Evolutionary conservation across 2,888 invertebrate genomes (phyloP).

Genomic region (Brachylomia viminalis): DNA sequence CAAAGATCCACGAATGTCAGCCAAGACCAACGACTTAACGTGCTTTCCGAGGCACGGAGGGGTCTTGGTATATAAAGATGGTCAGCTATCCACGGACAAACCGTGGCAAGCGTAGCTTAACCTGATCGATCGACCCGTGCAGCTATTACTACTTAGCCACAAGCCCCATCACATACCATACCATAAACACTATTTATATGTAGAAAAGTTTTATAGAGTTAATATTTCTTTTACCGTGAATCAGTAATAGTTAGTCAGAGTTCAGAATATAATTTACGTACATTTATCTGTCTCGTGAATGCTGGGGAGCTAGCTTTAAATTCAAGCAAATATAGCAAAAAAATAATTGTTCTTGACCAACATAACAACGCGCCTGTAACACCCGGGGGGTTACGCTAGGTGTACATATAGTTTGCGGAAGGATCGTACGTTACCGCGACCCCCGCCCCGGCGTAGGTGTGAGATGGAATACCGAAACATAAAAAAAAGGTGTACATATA

Average conservation of each 20-base stretch:
- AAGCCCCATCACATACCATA: no score
- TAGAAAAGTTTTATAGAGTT: constrained; percentile 8
- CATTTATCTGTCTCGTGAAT: neutral
- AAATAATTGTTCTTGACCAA: neutral
- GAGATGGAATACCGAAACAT: no score
- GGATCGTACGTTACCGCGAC: no score
- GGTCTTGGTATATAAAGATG: neutral
- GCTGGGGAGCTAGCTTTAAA: neutral
- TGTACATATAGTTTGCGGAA: no score
- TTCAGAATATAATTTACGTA: constrained; percentile 23
- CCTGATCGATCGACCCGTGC: neutral
- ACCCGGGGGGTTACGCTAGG: no score
- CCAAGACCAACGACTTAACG: neutral
- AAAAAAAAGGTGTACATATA: no score
- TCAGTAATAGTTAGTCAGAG: neutral
- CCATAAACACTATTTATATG: no score
- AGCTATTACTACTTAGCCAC: neutral
- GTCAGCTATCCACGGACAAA: neutral
- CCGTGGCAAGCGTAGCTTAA: neutral
- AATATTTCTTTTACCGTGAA: neutral
- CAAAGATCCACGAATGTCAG: neutral
- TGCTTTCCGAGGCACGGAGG: neutral
- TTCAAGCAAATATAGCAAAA: neutral
- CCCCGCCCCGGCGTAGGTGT: no score
- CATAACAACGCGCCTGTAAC: no score